phyloP scores from a whole-genome alignment of 2,797 vertebrate genomes.

The Uromys caudimaculatus region DNA sequence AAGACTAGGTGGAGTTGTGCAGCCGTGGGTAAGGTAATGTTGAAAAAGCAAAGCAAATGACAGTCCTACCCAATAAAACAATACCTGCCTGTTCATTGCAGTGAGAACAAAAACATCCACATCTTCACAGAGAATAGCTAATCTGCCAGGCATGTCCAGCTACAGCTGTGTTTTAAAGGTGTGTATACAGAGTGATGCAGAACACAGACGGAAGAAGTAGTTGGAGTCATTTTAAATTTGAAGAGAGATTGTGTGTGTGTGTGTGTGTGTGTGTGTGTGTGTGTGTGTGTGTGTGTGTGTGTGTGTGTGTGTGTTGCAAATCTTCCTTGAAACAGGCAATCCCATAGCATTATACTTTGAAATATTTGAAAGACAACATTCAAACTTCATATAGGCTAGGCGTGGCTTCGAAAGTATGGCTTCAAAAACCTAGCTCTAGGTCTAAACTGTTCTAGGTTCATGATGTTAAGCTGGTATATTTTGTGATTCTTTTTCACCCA shows the following conservation, averaged over 20 bases:
- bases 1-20: slow-evolving; percentile 12
- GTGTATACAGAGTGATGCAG: background rate
- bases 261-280: background rate
- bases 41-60: background rate
- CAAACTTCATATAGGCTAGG: background rate
- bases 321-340: background rate
- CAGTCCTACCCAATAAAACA: background rate
- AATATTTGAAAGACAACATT: background rate
- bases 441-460: background rate
- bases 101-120: background rate
- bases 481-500: slow-evolving; percentile 30
- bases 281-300: too few species aligned
- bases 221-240: background rate
- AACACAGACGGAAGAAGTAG: background rate
- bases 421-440: background rate
- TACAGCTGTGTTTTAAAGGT: background rate
- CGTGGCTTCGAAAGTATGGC: too few species aligned
- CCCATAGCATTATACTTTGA: background rate
- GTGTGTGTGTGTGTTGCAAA: too few species aligned
- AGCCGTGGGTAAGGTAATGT: background rate
- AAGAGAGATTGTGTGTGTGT: background rate
- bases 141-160: background rate
- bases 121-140: background rate
- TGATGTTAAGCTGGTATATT: background rate
- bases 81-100: background rate